phyloP scores from a whole-genome alignment of 2,888 invertebrate species.

The Himalopsyche anomala region DNA sequence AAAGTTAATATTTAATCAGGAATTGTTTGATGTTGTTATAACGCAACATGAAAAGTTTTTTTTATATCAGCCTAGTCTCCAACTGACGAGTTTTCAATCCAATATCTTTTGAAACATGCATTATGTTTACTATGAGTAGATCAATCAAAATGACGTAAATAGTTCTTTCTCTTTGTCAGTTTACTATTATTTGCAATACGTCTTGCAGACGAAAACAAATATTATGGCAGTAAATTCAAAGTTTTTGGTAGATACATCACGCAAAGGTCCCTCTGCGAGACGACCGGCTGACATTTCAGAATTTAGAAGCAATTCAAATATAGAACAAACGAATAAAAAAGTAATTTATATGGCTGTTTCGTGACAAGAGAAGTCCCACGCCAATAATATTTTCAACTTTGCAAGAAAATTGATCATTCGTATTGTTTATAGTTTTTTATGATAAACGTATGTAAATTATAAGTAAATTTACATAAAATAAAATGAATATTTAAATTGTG shows the following conservation, averaged over 20 bases:
- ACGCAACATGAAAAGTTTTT: too few species aligned
- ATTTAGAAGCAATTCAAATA: slow-evolving; percentile 9
- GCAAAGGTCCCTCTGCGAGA: not conserved
- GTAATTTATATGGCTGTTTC: slow-evolving; percentile 26
- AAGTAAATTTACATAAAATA: too few species aligned
- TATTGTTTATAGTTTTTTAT: too few species aligned
- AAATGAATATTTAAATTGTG: too few species aligned
- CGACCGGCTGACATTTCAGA: not conserved
- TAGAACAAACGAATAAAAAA: slow-evolving; percentile 15
- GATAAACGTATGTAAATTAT: too few species aligned
- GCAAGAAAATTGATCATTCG: not conserved
- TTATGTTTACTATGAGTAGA: not conserved
- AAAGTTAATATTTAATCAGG: too few species aligned
- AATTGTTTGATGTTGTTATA: too few species aligned
- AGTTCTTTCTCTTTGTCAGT: not conserved
- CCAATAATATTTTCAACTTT: slow-evolving; percentile 16
- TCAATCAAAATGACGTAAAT: not conserved
- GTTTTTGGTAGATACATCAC: slow-evolving; percentile 1
- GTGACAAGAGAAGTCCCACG: not conserved
- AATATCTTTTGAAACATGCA: too few species aligned
- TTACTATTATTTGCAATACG: not conserved
- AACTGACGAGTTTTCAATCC: too few species aligned
- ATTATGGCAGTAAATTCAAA: not conserved
- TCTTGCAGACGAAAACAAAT: slow-evolving; percentile 4
- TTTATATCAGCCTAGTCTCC: too few species aligned